A percentile compares a stretch with the other conserved stretches of the same genome.
Conservation (phyloP, 2,797 vertebrate genomes). For the Rousettus madagascariensis region DNA sequence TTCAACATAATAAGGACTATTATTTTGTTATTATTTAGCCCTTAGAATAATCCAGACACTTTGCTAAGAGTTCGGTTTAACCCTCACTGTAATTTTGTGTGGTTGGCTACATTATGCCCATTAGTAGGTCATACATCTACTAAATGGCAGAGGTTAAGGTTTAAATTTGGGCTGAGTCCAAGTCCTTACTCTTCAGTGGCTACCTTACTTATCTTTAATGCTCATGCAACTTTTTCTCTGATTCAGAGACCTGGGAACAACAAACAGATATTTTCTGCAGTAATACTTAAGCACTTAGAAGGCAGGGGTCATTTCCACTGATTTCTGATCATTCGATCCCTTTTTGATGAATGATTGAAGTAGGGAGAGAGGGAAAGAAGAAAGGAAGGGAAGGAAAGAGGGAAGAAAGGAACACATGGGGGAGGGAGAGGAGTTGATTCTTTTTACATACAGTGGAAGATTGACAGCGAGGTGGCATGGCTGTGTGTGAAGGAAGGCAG, state of each 20-base stretch:
- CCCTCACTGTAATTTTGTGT: background rate
- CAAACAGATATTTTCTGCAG: background rate
- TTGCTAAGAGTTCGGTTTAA: background rate
- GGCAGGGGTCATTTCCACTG: background rate
- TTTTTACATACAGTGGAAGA: background rate
- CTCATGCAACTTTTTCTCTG: background rate
- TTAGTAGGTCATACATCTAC: background rate
- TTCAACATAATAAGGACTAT: background rate
- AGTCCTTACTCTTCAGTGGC: background rate
- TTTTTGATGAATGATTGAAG: background rate
- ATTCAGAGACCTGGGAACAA: background rate
- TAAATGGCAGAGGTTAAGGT: background rate
- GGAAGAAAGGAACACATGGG: background rate
- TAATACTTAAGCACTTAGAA: background rate
- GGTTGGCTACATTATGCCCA: background rate
- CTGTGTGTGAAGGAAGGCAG: background rate
- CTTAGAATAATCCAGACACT: background rate
- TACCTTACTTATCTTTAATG: background rate
- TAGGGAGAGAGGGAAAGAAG: background rate
- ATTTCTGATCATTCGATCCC: background rate
- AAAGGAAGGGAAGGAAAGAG: background rate
- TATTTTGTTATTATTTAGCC: conserved; percentile 6
- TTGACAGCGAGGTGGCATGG: background rate
- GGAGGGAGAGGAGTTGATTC: background rate
- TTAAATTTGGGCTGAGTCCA: background rate